phyloP scores from a whole-genome alignment of 2,113 vertebrate species.

The Festucalex cinctus region DNA sequence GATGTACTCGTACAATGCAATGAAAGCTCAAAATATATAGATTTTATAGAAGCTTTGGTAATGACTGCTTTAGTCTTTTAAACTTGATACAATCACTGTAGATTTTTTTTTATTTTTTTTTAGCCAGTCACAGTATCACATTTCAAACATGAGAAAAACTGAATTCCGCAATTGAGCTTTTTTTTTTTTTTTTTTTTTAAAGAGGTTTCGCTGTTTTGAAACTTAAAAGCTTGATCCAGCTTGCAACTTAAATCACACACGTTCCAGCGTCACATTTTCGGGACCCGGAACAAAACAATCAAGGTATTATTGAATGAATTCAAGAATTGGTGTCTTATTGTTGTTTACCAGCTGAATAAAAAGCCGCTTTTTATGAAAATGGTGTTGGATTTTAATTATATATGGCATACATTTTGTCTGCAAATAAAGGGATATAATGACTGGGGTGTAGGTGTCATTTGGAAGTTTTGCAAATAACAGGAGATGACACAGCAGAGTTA shows the following conservation, averaged over 20 bases:
- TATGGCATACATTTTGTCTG: background rate
- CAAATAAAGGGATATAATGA: background rate
- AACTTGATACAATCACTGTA: slow-evolving; percentile 50
- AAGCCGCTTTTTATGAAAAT: slow-evolving; percentile 45
- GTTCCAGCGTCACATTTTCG: slow-evolving; percentile 20
- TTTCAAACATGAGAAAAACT: slow-evolving; percentile 33
- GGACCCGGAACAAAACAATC: slow-evolving; percentile 30
- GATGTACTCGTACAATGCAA: slow-evolving; percentile 36
- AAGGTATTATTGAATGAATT: slow-evolving; percentile 52
- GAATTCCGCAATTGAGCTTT: slow-evolving; percentile 32
- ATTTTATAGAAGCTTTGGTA: slow-evolving; percentile 25
- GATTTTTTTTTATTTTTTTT: slow-evolving; percentile 20
- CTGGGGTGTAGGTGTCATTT: background rate
- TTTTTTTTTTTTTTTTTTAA: no score
- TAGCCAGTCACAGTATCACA: slow-evolving; percentile 26
- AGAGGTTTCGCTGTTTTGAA: slow-evolving; percentile 32
- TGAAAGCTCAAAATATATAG: slow-evolving; percentile 42
- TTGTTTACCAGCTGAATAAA: slow-evolving; percentile 64
- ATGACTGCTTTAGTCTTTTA: slow-evolving; percentile 37
- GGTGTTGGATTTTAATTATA: background rate
- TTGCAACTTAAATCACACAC: slow-evolving; percentile 24
- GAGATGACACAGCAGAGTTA: background rate
- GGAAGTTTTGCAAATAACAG: background rate
- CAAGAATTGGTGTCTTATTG: slow-evolving; percentile 50
- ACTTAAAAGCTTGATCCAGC: slow-evolving; percentile 27